Evolutionary conservation across 1,140 invertebrate genomes (phyloP), one percentile per base, ranked within the genome.

Genomic region (Euwallacea fornicatus): DNA sequence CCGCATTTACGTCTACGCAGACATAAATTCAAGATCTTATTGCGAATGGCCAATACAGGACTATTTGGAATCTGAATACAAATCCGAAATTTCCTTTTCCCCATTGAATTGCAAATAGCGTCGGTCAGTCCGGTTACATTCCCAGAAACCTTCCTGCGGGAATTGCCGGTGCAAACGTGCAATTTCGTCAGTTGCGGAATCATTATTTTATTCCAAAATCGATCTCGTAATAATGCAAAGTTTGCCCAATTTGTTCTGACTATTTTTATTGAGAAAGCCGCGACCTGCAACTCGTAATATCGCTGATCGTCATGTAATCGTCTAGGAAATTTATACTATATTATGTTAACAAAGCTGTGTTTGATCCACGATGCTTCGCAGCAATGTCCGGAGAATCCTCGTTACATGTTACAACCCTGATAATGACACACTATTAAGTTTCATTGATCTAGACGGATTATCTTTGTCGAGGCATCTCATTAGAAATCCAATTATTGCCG

Each of bases 21-120:
- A 16, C 54, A 56, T 16, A 56, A 56, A 56, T 16, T 56, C 54
- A 7, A 13, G 54, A 16, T 56, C 54, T 56, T 56, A 56, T 13
- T n/a, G 54, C 11, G 16, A 56, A 56, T 56, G 16, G 54, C 54
- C 54, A 56, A 56, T 56, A 56, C 54, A 56, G 16, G 54, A 56
- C 54, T 16, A 13, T 16, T 56, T 16, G 11, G 54, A 56, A 56
- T 56, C 8, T 56, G 54, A 56, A 56, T 56, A 56, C 54, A 56
- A 56, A 56, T 56, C 54, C 11, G 54, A 56, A 11, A 56, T 56
- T 56, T 56, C 54, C 54, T 56, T 56, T 56, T 56, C 54, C 16
- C 54, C 54, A 56, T 56, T 56, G 54, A 56, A 56, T 56, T 56
- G 54, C 54, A 56, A 56, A 56, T 56, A 16, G 54, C 11, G 11